phyloP scores from a whole-genome alignment of 2,797 vertebrate species.

The Percopsis omiscomaycus region DNA sequence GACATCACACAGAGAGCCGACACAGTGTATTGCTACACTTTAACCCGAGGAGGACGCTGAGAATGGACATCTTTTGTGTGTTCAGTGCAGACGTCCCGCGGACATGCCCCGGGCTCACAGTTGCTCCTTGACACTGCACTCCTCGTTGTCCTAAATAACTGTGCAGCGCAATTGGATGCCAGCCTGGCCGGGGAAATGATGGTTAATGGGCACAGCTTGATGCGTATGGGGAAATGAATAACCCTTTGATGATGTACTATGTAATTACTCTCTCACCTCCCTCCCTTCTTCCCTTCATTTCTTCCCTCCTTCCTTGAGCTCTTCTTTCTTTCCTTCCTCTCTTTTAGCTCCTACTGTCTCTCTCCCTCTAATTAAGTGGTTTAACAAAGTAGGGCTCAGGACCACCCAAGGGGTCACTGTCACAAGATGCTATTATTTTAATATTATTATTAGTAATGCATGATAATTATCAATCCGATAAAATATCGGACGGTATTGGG shows the following conservation, averaged over 20 bases:
- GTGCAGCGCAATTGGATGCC: slow-evolving; percentile 55
- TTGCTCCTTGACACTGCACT: slow-evolving; percentile 13
- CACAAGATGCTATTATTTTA: too few species aligned
- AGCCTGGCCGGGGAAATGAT: slow-evolving; percentile 28
- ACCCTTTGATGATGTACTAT: slow-evolving; percentile 27
- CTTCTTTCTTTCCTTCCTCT: neutral
- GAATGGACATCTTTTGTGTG: slow-evolving; percentile 27
- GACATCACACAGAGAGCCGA: neutral
- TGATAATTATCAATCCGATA: too few species aligned
- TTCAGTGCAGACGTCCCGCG: slow-evolving; percentile 32
- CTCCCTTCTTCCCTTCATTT: slow-evolving; percentile 16
- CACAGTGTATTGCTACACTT: slow-evolving; percentile 17
- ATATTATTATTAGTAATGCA: too few species aligned
- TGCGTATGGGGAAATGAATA: slow-evolving; percentile 17
- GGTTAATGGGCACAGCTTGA: slow-evolving; percentile 16
- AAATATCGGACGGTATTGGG: too few species aligned
- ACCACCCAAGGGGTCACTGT: too few species aligned
- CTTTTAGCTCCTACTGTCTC: neutral
- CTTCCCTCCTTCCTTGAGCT: neutral
- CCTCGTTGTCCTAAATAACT: slow-evolving; percentile 23
- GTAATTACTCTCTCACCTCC: slow-evolving; percentile 21
- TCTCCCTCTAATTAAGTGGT: neutral
- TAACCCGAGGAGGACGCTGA: slow-evolving; percentile 28
- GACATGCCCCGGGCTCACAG: slow-evolving; percentile 40
- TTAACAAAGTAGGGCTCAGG: too few species aligned